A percentile compares a stretch with the other conserved stretches of the same genome.
These are phyloP conservation scores for Thalassoma bifasciatum DNA, from an alignment of 2,113 vertebrate species.

Conservation along the genomic window DNA sequence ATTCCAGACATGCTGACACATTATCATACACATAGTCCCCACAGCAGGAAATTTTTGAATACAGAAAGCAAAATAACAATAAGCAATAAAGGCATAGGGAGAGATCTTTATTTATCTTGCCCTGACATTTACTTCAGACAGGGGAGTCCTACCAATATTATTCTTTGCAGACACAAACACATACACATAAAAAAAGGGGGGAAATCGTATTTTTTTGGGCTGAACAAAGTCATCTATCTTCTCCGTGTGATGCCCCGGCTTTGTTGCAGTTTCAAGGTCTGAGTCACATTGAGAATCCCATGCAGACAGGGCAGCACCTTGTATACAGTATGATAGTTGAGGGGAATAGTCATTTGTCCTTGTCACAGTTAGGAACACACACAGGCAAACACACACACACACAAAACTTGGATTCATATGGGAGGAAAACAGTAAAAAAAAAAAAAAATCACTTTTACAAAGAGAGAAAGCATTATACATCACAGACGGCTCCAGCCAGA, in stretches of 20 bases:
- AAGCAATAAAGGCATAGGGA: conserved; percentile 63
- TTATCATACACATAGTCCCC: conserved; percentile 56
- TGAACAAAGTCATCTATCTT: conserved; percentile 71
- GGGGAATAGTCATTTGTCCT: conserved; percentile 59
- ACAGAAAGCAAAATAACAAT: conserved; percentile 65
- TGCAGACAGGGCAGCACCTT: conserved; percentile 52
- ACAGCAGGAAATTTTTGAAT: conserved; percentile 52
- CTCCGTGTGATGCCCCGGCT: conserved; percentile 45
- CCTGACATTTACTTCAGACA: conserved; percentile 71
- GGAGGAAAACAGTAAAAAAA: conserved; percentile 18
- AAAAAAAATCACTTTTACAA: conserved; percentile 4
- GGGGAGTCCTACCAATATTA: conserved; percentile 52
- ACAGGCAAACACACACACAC: conserved; percentile 7
- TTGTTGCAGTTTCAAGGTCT: conserved; percentile 64
- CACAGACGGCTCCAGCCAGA: conserved; percentile 8
- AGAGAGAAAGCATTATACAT: conserved; percentile 35
- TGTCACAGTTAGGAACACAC: conserved; percentile 48
- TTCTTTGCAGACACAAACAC: conserved; percentile 52
- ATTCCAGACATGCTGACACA: conserved; percentile 38
- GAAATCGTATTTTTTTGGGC: conserved; percentile 57
- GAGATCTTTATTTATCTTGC: conserved; percentile 68
- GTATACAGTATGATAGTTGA: conserved; percentile 36
- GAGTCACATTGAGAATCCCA: conserved; percentile 64
- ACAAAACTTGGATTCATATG: not conserved
- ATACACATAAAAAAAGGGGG: conserved; percentile 45